These are phyloP conservation scores for Leptogaster cylindrica DNA, from an alignment of 2,888 invertebrate genomes.

Conservation along the genomic window DNA sequence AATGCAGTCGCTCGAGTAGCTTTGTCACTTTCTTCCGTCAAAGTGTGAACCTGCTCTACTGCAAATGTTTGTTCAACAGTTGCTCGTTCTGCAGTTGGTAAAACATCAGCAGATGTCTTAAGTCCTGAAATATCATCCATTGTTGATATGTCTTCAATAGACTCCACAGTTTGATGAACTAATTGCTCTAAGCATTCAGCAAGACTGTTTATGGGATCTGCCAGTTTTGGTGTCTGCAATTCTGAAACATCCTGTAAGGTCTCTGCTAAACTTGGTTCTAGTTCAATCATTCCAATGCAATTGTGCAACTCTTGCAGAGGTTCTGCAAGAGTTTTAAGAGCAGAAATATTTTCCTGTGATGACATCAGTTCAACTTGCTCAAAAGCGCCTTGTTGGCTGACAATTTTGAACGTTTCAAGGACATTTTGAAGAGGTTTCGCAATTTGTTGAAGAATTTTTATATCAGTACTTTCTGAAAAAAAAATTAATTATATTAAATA, in stretches of 20 bases:
- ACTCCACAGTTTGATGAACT: conserved; percentile 38
- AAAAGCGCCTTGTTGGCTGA: conserved; percentile 58
- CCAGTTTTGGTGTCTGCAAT: conserved; percentile 50
- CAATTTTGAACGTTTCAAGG: conserved; percentile 48
- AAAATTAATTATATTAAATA: neutral
- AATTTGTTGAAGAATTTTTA: conserved; percentile 52
- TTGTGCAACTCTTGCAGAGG: conserved; percentile 51
- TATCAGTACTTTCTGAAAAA: conserved; percentile 31
- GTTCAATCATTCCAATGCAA: conserved; percentile 50
- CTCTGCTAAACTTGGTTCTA: conserved; percentile 47
- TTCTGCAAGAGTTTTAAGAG: conserved; percentile 46
- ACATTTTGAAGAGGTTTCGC: conserved; percentile 51
- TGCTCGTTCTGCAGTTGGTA: conserved; percentile 49
- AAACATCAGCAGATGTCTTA: conserved; percentile 65
- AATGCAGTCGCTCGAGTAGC: conserved; percentile 49
- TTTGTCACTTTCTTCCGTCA: neutral
- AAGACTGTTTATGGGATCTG: conserved; percentile 57
- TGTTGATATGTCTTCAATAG: conserved; percentile 56
- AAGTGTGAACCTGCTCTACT: conserved; percentile 42
- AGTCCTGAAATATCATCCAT: conserved; percentile 67
- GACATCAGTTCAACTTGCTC: conserved; percentile 56
- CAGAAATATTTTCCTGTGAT: conserved; percentile 44
- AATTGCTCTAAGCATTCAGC: conserved; percentile 55
- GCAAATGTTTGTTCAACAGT: conserved; percentile 35
- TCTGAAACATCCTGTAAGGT: conserved; percentile 45